Evolutionary conservation across 2,888 invertebrate genomes (phyloP).

Genomic region (Rhorus exstirpatorius): DNA sequence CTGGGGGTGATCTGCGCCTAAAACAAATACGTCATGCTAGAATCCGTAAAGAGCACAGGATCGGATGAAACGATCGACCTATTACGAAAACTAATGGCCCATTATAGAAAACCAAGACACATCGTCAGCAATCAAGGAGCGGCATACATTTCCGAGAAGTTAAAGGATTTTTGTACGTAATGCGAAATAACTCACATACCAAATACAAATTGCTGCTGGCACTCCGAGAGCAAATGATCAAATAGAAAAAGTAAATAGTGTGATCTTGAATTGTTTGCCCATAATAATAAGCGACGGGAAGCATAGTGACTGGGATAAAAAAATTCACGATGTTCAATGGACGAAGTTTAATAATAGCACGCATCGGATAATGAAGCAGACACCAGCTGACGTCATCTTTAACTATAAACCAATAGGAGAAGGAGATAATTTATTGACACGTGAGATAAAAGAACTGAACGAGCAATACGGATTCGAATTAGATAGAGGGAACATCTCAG

Average conservation of each 20-base stretch:
- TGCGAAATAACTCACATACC: slow-evolving; percentile 71
- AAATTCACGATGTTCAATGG: slow-evolving; percentile 12
- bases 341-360: slow-evolving; percentile 33
- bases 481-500: slow-evolving; percentile 14
- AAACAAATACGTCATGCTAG: slow-evolving; percentile 60
- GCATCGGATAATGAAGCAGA: slow-evolving; percentile 18
- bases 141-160: slow-evolving; percentile 72
- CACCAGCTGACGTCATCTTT: slow-evolving; percentile 19
- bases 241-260: slow-evolving; percentile 67
- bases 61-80: slow-evolving; percentile 30
- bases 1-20: slow-evolving; percentile 47
- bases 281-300: too few relatives aligned
- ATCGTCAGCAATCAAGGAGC: slow-evolving; percentile 76
- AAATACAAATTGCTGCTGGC: slow-evolving; percentile 69
- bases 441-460: neutral
- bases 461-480: slow-evolving; percentile 4
- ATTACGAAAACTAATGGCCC: slow-evolving; percentile 2
- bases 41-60: slow-evolving; percentile 48
- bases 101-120: slow-evolving; percentile 74
- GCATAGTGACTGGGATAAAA: too few relatives aligned
- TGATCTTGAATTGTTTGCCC: slow-evolving; percentile 59
- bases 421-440: neutral
- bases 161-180: slow-evolving; percentile 69
- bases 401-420: slow-evolving; percentile 16
- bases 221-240: slow-evolving; percentile 73